Percentiles rank a stretch among this genome's conserved stretches.
These are phyloP conservation scores for Zaprionus camerounensis DNA, from an alignment of 1,140 invertebrate species.

Conservation along the genomic window DNA sequence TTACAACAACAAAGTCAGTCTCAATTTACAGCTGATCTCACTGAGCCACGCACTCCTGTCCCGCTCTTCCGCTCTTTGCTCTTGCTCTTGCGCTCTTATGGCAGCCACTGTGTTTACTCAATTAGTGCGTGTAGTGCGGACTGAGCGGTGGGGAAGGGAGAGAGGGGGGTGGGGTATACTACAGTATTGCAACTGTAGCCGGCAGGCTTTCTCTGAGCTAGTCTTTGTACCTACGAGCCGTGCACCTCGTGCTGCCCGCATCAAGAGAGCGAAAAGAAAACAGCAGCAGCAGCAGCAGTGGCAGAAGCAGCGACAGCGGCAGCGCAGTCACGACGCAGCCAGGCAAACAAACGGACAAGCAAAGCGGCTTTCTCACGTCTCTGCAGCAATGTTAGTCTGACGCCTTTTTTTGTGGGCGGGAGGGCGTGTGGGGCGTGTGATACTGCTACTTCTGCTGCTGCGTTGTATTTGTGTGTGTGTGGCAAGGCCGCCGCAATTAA, in stretches of 20 bases:
- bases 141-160: not conserved
- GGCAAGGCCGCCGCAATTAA: constrained; percentile 80
- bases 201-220: constrained; percentile 69
- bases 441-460: not conserved
- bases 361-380: constrained; percentile 46
- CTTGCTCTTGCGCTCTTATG: not conserved
- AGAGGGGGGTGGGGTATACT: not conserved
- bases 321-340: constrained; percentile 9
- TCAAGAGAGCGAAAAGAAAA: constrained; percentile 50
- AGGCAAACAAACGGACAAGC: constrained; percentile 26
- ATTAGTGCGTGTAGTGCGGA: not conserved
- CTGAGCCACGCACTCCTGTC: not conserved
- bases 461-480: constrained; percentile 23
- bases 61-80: constrained; percentile 31
- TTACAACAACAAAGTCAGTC: constrained; percentile 6
- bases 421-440: constrained; percentile 3
- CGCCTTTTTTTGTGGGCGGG: constrained; percentile 5
- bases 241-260: constrained; percentile 12
- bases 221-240: constrained; percentile 19
- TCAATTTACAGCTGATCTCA: constrained; percentile 25
- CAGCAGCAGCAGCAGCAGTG: constrained; percentile 13
- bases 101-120: constrained; percentile 5
- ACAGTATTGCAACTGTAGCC: constrained; percentile 71
- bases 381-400: constrained; percentile 5
- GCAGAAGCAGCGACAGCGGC: constrained; percentile 18